Base-by-base conservation (phyloP, 2,797 vertebrate genomes). In the Muraenolepis orangiensis region DNA sequence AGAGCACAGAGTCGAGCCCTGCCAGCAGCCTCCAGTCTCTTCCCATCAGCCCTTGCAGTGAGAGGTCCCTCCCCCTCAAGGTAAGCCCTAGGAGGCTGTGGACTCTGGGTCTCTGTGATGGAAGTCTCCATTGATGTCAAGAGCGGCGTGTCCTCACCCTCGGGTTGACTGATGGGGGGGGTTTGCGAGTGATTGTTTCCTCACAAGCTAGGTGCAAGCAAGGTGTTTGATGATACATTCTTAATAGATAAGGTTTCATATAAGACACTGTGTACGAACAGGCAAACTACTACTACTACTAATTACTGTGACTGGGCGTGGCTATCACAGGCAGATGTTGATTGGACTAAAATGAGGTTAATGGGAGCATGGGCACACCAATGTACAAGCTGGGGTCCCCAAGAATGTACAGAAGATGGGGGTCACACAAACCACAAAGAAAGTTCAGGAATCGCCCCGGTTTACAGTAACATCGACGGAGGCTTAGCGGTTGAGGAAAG, bases 1-100 rank as follows among this genome's bases (percentile, higher is more conserved):
- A 99, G 97, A 99, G 96, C 85, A 76, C 95, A 0, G 98, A 99
- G 81, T 95, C 96, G 70, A 99, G 98, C 85, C 97, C 97, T 75
- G 95, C 96, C 36, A 95, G 95, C 85, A 99, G 97, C 88, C 96
- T 95, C 46, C 86, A 96, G 34, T 99, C 97, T 29, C 94, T 99
- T 81, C 96, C 97, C 74, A 96, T 98, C 71, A 99, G 98, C 83
- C 97, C 97, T 64, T 95, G 96, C 89, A 95, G 95, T 61, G 97
- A 98, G 83, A 97, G 96, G 81, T 94, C 95, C 0, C 85, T 95
- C 46, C 94, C 93, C 82, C 95, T 98, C 76, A 98, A 98, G 97
- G 98, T 99, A 97, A 90, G 61, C 61, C 16, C 6, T 29, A 8
- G 13, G 61, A 66, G 7, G 61, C 61, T 11, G n/a, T 29, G 61